Percentiles rank a stretch among this genome's conserved stretches.
Evolutionary conservation across 2,797 vertebrate species (phyloP).

Genomic region (Hippopotamyrus pictus): DNA sequence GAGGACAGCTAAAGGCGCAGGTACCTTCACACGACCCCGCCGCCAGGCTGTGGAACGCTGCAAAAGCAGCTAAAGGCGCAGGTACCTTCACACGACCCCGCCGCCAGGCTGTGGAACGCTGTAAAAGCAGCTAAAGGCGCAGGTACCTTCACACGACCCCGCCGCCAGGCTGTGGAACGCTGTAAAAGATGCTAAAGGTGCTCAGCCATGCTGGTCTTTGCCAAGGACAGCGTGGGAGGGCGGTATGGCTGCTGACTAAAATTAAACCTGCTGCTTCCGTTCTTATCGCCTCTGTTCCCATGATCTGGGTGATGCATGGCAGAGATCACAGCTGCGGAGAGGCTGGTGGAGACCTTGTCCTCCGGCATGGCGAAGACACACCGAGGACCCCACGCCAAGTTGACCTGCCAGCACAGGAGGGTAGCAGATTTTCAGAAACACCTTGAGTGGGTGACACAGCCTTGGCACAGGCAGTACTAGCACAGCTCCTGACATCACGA

Average conservation of each 20-base stretch:
- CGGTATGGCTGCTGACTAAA: background rate
- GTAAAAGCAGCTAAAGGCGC: background rate
- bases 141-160: background rate
- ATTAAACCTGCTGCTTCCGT: background rate
- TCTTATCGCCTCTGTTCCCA: background rate
- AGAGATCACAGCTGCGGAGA: background rate
- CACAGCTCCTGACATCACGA: background rate
- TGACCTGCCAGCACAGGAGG: background rate
- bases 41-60: too few relatives aligned
- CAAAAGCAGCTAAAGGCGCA: too few relatives aligned
- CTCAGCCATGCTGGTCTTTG: background rate
- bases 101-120: background rate
- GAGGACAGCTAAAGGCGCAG: background rate
- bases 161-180: background rate
- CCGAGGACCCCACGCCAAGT: background rate
- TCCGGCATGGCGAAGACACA: background rate
- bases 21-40: background rate
- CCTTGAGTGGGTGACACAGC: background rate
- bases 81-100: too few relatives aligned
- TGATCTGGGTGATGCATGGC: background rate
- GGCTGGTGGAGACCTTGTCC: background rate
- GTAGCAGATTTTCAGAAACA: background rate
- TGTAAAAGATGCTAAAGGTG: background rate
- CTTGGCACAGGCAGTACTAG: background rate
- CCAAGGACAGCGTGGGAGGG: background rate